Base-by-base conservation (phyloP, 2,888 invertebrate genomes). In the Dichetophora obliterata region DNA sequence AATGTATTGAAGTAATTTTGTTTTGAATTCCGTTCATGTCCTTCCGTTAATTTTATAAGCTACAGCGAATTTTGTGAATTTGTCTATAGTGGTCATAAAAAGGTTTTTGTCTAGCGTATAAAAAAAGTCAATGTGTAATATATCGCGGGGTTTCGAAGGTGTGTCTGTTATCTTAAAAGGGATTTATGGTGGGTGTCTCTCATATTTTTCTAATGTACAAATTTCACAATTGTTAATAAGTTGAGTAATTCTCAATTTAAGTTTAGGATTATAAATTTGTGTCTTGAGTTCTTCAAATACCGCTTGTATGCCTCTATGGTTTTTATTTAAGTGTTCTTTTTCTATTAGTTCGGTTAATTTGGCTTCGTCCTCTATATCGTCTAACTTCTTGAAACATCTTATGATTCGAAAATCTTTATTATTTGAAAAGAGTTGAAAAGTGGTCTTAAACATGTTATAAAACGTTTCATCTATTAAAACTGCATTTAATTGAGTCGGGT, bases 161-260 rank as follows among this genome's bases (percentile, higher is more conserved):
- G 31, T 63, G 16, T 63, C 63, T 8, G 63, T 63, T n/a, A 63
- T 63, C n/a, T 63, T 63, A 5, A 27, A 63, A 34, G 34, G 63
- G 24, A 31, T 63, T 66, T 78, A 79, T 2, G 75, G 74, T 11
- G 80, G 81, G 24, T 43, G 43, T 52, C 79, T 68, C 8, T 77
- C 78, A 31, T 80, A 80, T 77, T 81, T 81, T 61, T 76, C 78
- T 5, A 77, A 1, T 4, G 43, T 76, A 24, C 80, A 80, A 9
- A 78, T 61, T 16, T 80, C 78, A 43, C 81, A 81, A 66, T 80
- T 81, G n/a, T 83, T 82, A 5, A 81, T 78, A 24, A 81, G 79
- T 65, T 81, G 71, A 3, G 78, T 80, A 48, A 82, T 81, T 27
- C 75, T 69, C 61, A 59, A 34, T 50, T 69, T 78, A 16, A 81